Evolutionary conservation across 2,888 invertebrate species (phyloP).

Genomic region (Erpobdella octoculata): DNA sequence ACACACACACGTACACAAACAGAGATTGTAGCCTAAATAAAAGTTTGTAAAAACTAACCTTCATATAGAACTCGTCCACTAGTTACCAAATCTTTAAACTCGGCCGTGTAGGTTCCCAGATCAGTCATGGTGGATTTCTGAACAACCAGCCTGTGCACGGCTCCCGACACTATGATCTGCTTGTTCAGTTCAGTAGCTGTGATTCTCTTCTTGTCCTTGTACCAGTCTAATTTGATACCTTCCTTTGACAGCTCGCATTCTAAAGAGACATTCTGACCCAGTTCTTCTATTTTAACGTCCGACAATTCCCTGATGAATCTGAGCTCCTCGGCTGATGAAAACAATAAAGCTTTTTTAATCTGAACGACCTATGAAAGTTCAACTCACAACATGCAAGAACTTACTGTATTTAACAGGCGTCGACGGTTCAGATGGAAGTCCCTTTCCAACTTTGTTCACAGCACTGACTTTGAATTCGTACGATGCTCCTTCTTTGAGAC

Average conservation of each 20-base stretch:
- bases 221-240: conserved; percentile 71
- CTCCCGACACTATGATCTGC: conserved; percentile 22
- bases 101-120: conserved; percentile 37
- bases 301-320: conserved; percentile 45
- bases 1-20: no score
- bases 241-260: conserved; percentile 75
- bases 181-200: conserved; percentile 15
- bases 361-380: not conserved
- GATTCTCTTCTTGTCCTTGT: conserved; percentile 34
- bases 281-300: conserved; percentile 44
- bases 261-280: conserved; percentile 52
- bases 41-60: no score
- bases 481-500: conserved; percentile 56
- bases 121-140: conserved; percentile 38
- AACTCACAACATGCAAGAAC: conserved; percentile 30
- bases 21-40: no score
- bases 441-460: conserved; percentile 82
- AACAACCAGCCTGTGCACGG: conserved; percentile 36
- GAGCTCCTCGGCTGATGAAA: conserved; percentile 44
- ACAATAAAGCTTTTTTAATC: not conserved
- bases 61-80: conserved; percentile 34
- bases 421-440: conserved; percentile 50
- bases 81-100: conserved; percentile 32
- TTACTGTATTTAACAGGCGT: conserved; percentile 33
- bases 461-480: conserved; percentile 81